Evolutionary conservation across 1,140 invertebrate genomes (phyloP).

Genomic region (Magallana ariakensis): DNA sequence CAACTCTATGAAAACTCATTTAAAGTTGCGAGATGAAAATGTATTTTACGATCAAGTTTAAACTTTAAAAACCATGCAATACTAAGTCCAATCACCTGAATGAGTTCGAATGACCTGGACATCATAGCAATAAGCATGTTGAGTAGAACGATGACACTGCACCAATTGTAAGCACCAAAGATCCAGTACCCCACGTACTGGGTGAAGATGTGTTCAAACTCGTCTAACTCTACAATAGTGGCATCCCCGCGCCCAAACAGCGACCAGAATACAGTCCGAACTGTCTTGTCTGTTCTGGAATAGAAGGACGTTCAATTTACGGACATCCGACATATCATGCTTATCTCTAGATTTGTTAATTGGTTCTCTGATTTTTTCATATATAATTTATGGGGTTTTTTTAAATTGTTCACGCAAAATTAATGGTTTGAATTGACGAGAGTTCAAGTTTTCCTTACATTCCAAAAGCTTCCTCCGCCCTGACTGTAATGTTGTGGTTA

Average conservation of each 20-base stretch:
- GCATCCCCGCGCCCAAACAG: conserved; percentile 94
- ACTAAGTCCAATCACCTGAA: conserved; percentile 84
- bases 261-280: conserved; percentile 77
- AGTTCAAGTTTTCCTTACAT: conserved; percentile 64
- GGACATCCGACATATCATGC: no score
- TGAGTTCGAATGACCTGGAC: conserved; percentile 99
- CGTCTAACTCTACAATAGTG: conserved; percentile 95
- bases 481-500: conserved; percentile 63
- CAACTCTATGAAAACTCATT: no score
- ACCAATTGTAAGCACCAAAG: conserved; percentile 97
- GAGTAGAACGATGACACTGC: conserved; percentile 97
- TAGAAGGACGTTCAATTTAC: conserved; percentile 59
- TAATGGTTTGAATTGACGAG: no score
- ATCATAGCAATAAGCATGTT: conserved; percentile 99
- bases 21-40: no score
- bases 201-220: conserved; percentile 85
- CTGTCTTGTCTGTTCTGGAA: conserved; percentile 84
- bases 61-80: no score
- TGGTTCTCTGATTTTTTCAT: no score
- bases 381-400: no score
- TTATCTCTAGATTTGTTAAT: no score
- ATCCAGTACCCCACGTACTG: conserved; percentile 82
- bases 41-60: no score
- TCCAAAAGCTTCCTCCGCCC: conserved; percentile 73
- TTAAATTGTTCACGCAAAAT: no score